Conservation (phyloP, 2,113 vertebrate genomes). For the Proterorhinus semilunaris region DNA sequence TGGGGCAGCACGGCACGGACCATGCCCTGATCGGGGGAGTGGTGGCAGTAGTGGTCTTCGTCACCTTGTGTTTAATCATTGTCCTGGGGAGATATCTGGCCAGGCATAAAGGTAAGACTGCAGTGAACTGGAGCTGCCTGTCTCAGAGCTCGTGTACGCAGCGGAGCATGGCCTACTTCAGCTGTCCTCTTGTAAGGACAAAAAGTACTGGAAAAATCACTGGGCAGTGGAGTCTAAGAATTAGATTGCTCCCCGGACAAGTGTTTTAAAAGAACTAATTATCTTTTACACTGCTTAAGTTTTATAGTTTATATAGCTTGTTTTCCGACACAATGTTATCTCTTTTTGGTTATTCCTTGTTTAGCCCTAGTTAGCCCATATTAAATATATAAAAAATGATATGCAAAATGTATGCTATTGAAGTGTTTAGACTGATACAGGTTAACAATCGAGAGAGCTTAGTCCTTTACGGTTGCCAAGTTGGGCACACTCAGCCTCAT, state of each 20-base stretch:
- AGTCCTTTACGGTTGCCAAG: neutral
- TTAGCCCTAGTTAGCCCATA: too few species aligned
- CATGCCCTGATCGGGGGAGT: slow-evolving; percentile 98
- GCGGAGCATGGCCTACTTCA: slow-evolving; percentile 23
- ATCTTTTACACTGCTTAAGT: too few species aligned
- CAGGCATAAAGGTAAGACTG: slow-evolving; percentile 95
- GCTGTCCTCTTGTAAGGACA: slow-evolving; percentile 21
- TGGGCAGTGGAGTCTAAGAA: slow-evolving; percentile 4
- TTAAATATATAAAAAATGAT: too few species aligned
- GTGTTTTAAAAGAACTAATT: too few species aligned
- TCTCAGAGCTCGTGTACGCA: slow-evolving; percentile 22
- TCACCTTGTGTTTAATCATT: slow-evolving; percentile 98
- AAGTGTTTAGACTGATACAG: too few species aligned
- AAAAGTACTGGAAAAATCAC: slow-evolving; percentile 4
- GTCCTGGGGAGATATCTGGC: slow-evolving; percentile 97
- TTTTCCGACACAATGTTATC: too few species aligned
- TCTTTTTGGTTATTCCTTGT: too few species aligned
- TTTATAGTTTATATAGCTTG: too few species aligned
- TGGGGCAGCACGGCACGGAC: slow-evolving; percentile 88
- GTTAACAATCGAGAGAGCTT: neutral
- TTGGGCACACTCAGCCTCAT: neutral
- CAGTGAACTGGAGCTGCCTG: slow-evolving; percentile 26
- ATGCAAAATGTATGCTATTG: too few species aligned
- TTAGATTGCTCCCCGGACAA: neutral
- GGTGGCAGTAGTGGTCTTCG: slow-evolving; percentile 98